phyloP scores from a whole-genome alignment of 2,113 vertebrate genomes.

The Ophthalmolycus amberensis region DNA sequence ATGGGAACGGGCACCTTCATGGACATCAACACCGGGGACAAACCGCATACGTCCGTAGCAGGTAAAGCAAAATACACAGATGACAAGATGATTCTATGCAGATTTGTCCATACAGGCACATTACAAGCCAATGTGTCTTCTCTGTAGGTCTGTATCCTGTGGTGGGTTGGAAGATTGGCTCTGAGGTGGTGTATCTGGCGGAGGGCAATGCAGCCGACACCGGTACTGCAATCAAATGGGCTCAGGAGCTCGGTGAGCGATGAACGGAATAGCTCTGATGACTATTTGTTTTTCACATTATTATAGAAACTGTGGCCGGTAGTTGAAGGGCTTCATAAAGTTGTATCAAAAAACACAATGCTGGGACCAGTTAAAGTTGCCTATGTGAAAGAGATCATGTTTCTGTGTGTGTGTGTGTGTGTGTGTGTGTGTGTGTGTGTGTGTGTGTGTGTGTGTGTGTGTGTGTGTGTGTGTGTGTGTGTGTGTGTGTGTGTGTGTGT shows the following conservation, averaged over 20 bases:
- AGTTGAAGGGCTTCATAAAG: neutral
- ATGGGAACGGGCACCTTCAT: conserved; percentile 98
- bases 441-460: too few relatives aligned
- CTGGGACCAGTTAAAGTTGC: neutral
- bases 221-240: conserved; percentile 92
- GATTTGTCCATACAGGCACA: neutral
- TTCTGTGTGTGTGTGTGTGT: neutral
- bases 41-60: conserved; percentile 84
- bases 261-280: neutral
- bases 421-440: too few relatives aligned
- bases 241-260: conserved; percentile 90
- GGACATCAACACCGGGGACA: conserved; percentile 93
- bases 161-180: conserved; percentile 96
- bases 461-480: too few relatives aligned
- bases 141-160: conserved; percentile 92
- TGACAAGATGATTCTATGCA: neutral
- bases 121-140: conserved; percentile 1
- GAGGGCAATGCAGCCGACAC: conserved; percentile 93
- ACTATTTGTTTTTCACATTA: neutral
- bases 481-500: too few relatives aligned
- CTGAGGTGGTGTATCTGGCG: conserved; percentile 91
- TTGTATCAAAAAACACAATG: neutral
- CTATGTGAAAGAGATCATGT: neutral
- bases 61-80: conserved; percentile 75
- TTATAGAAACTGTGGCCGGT: neutral